Evolutionary conservation across 2,113 vertebrate species (phyloP), one percentile per base, ranked within the genome.

Genomic region (Cynopterus brachyotis): DNA sequence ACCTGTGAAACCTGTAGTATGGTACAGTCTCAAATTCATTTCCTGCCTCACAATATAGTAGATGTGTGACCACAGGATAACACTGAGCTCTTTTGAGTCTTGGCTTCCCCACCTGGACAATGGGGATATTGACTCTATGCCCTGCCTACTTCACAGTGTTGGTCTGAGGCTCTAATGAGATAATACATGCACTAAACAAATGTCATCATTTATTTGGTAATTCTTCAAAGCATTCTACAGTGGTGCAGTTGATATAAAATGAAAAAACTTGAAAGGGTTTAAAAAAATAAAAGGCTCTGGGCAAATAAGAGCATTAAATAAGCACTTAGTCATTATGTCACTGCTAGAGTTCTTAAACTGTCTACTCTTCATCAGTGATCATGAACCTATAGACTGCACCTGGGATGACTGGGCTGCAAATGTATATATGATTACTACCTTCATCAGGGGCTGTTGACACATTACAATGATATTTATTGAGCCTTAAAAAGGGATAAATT

Each of bases 401-500:
- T 53, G 81, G 28, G 70, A 57, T 19, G 32, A 73, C 0, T 87
- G 59, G 30, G 45, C 17, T 93, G 22, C 8, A 81, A 79, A 50
- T 37, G 57, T 64, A 57, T 15, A 20, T 12, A 35, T 13, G 55
- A 79, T 64, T 75, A 62, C 47, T 11, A 28, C 30, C 53, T 81
- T 96, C 50, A 59, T 9, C 35, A 83, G 53, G 26, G 62, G 42
- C 35, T 75, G 30, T 9, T 67, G 66, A 89, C 76, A 96, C 17
- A 67, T 42, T 80, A 80, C 22, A 80, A 2, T 28, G 22, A 32
- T 72, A 69, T 91, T 92, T 95, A 73, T 1, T 32, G 28, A 86
- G 64, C 35, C 32, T 53, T 87, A 28, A 75, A 92, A 86, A 82
- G n/a, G 53, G 10, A 89, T 82, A 85, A 62, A 96, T 55, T 93